Evolutionary conservation across 2,113 vertebrate genomes (phyloP).

Genomic region (Xiphophorus hellerii): DNA sequence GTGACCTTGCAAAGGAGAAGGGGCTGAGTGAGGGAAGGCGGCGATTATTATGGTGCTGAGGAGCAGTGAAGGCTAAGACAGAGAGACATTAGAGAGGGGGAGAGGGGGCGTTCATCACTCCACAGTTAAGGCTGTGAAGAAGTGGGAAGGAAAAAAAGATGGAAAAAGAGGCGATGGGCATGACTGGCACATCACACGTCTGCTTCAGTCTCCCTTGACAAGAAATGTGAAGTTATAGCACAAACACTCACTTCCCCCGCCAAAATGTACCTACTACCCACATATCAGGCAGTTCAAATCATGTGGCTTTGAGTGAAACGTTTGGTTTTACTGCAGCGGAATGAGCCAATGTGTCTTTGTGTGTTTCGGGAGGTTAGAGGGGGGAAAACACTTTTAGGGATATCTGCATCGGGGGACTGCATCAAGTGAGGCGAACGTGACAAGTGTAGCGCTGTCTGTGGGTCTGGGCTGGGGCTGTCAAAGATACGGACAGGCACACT

Average conservation of each 20-base stretch:
- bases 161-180: not conserved
- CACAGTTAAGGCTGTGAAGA: conserved; percentile 41
- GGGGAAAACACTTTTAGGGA: conserved; percentile 27
- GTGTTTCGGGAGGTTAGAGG: conserved; percentile 9
- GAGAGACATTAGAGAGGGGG: conserved; percentile 6
- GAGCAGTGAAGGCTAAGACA: conserved; percentile 41
- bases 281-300: conserved; percentile 33
- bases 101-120: conserved; percentile 7
- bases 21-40: conserved; percentile 36
- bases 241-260: conserved; percentile 28
- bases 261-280: conserved; percentile 28
- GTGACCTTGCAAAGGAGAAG: conserved; percentile 60
- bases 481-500: conserved; percentile 54
- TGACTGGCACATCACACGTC: conserved; percentile 1
- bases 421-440: conserved; percentile 45
- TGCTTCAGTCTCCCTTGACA: conserved; percentile 24
- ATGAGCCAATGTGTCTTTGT: conserved; percentile 27
- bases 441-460: conserved; percentile 37
- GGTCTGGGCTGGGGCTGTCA: conserved; percentile 49
- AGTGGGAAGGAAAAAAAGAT: conserved; percentile 6
- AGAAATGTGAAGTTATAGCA: conserved; percentile 36
- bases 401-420: conserved; percentile 40
- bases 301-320: conserved; percentile 30
- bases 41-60: conserved; percentile 58
- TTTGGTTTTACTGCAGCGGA: conserved; percentile 26